Conservation (phyloP, 2,113 vertebrate species). For the Nematolebias whitei region DNA sequence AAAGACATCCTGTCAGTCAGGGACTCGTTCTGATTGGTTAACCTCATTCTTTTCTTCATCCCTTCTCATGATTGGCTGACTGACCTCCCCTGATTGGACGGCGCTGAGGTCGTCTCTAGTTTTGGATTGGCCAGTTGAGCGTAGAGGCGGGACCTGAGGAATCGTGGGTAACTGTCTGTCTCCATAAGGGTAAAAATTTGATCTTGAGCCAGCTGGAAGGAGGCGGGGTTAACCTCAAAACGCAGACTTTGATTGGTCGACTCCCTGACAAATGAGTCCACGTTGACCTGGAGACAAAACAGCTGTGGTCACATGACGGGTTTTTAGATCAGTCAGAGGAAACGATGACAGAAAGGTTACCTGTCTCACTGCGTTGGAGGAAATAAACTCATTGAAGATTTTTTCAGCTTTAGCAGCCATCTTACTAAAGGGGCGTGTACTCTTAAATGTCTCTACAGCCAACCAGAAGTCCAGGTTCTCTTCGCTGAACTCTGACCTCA, state of each 20-base stretch:
- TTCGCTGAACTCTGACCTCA: slow-evolving; percentile 93
- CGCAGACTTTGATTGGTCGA: slow-evolving; percentile 88
- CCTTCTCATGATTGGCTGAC: background rate
- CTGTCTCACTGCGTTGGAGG: slow-evolving; percentile 81
- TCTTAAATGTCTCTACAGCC: slow-evolving; percentile 92
- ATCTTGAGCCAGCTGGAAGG: slow-evolving; percentile 90
- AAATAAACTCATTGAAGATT: slow-evolving; percentile 90
- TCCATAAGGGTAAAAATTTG: slow-evolving; percentile 94
- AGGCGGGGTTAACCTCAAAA: slow-evolving; percentile 74
- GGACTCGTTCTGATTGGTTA: background rate
- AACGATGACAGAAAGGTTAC: slow-evolving; percentile 16
- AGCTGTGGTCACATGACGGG: slow-evolving; percentile 1
- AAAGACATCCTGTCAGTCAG: background rate
- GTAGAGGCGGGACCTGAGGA: slow-evolving; percentile 91
- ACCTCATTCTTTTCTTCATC: background rate
- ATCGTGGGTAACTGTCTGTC: slow-evolving; percentile 92
- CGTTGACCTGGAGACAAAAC: slow-evolving; percentile 85
- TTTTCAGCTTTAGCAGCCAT: slow-evolving; percentile 88
- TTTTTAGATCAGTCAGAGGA: background rate
- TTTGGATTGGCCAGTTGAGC: slow-evolving; percentile 84
- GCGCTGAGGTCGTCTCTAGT: slow-evolving; percentile 59
- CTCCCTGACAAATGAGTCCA: slow-evolving; percentile 90
- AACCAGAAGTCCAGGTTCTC: slow-evolving; percentile 98
- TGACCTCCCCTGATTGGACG: slow-evolving; percentile 76
- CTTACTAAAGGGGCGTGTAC: slow-evolving; percentile 87